These are phyloP conservation scores for Epinephelus awoara DNA, from an alignment of 2,797 vertebrate genomes.

Conservation along the genomic window DNA sequence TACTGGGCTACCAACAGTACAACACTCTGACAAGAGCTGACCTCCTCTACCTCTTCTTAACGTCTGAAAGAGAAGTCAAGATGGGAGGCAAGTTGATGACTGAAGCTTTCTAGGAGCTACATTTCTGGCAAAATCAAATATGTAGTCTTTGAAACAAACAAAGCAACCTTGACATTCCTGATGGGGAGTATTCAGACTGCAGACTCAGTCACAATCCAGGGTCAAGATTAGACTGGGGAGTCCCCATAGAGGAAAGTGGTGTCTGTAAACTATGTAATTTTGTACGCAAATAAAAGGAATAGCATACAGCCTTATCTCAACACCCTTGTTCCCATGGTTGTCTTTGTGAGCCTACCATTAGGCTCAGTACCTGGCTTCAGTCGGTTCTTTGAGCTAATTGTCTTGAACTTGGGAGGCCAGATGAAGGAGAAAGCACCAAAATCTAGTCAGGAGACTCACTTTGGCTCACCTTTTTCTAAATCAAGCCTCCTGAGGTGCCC, in stretches of 20 bases:
- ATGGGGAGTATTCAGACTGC: constrained; percentile 42
- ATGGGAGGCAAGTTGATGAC: neutral
- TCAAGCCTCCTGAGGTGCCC: constrained; percentile 33
- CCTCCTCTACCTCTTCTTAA: constrained; percentile 24
- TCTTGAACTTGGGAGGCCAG: constrained; percentile 61
- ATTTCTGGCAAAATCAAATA: constrained; percentile 53
- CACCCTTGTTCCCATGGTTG: constrained; percentile 10
- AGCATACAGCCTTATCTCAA: neutral
- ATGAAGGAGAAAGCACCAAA: constrained; percentile 22
- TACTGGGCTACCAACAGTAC: constrained; percentile 60
- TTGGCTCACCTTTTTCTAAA: constrained; percentile 34
- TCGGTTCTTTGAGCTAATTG: constrained; percentile 36
- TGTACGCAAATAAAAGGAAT: neutral
- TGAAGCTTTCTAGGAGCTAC: constrained; percentile 24
- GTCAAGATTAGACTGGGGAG: constrained; percentile 19
- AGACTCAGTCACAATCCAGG: neutral
- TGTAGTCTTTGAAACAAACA: constrained; percentile 23
- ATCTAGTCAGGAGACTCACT: constrained; percentile 39
- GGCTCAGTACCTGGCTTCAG: constrained; percentile 27
- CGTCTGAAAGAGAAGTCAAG: constrained; percentile 29
- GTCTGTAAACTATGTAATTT: neutral
- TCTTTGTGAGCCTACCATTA: constrained; percentile 29
- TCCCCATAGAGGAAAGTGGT: neutral
- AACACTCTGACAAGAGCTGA: constrained; percentile 51
- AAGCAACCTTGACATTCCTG: constrained; percentile 70